Evolutionary conservation across 1,140 invertebrate species (phyloP).

Genomic region (Coelopa frigida): DNA sequence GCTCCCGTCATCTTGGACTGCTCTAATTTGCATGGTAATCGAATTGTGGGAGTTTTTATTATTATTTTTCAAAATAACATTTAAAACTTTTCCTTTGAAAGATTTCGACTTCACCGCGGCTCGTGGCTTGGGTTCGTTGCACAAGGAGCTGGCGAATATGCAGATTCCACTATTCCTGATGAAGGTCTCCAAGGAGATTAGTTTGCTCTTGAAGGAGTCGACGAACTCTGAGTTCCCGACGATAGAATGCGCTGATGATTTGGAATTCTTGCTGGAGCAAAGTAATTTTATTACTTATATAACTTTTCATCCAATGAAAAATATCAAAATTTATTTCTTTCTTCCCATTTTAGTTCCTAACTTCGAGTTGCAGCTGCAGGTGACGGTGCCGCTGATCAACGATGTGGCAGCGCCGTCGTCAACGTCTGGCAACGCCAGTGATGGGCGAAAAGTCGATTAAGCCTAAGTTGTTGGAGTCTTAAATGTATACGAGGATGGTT

Average conservation of each 20-base stretch:
- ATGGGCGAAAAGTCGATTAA: too few relatives aligned
- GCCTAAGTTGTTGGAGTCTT: too few relatives aligned
- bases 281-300: conserved; percentile 17
- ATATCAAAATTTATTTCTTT: background rate
- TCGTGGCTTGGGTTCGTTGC: conserved; percentile 68
- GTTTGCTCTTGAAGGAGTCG: conserved; percentile 34
- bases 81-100: conserved; percentile 10
- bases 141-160: conserved; percentile 60
- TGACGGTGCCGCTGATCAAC: conserved; percentile 7
- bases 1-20: conserved; percentile 77
- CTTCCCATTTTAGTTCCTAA: background rate
- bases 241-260: conserved; percentile 33
- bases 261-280: conserved; percentile 32
- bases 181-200: conserved; percentile 43
- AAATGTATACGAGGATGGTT: too few relatives aligned
- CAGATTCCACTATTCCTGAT: conserved; percentile 56
- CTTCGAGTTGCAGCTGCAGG: background rate
- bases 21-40: conserved; percentile 58
- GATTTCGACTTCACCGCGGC: conserved; percentile 81
- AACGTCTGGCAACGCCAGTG: too few relatives aligned
- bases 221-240: conserved; percentile 35
- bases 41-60: background rate
- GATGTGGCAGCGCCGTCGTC: too few relatives aligned
- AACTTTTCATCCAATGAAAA: background rate
- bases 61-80: background rate